Base-by-base conservation (phyloP, 2,113 vertebrate genomes). In the Xiphorhynchus elegans region DNA sequence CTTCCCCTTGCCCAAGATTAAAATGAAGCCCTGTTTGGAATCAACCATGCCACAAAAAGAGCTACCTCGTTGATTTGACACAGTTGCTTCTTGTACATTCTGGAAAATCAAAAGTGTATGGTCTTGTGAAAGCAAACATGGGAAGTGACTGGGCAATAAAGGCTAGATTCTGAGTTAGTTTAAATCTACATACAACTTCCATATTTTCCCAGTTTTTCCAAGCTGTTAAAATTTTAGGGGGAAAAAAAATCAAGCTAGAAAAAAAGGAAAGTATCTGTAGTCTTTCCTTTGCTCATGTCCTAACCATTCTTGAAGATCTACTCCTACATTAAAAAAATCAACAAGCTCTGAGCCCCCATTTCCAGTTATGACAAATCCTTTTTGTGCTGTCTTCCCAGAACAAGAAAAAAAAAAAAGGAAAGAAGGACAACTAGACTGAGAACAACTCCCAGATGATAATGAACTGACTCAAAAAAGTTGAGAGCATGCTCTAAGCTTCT, bases 391-490 rank as follows among this genome's bases (percentile, higher is more conserved):
- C 12, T 89, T 58, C 47, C n/a, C 4, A 64, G 78, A 92, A 78
- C 12, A 70, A 69, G 35, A 10, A 5, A 14, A 47, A 21, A 24
- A 33, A 56, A 55, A 12, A 40, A 23, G 4, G 42, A 17, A 58
- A 49, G 0, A 47, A 35, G 10, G 46, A 17, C 9, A 39, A 49
- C 6, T 40, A 90, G n/a, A 29, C 14, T 35, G 35, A 89, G 83
- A 87, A 73, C 78, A 80, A 58, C 37, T 93, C 85, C 52, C 80
- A 90, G 21, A 92, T 87, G 80, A 87, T 46, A 78, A 84, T 69
- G 94, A 95, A 93, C 55, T 79, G 53, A 29, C 53, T 94, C 19
- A 18, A 89, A 82, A 81, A 72, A 77, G 19, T 11, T 93, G 95
- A 96, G 80, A 95, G 89, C 69, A 81, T 84, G 78, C 58, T 91